Evolutionary conservation across 2,888 invertebrate genomes (phyloP).

Genomic region (Linyphia triangularis): DNA sequence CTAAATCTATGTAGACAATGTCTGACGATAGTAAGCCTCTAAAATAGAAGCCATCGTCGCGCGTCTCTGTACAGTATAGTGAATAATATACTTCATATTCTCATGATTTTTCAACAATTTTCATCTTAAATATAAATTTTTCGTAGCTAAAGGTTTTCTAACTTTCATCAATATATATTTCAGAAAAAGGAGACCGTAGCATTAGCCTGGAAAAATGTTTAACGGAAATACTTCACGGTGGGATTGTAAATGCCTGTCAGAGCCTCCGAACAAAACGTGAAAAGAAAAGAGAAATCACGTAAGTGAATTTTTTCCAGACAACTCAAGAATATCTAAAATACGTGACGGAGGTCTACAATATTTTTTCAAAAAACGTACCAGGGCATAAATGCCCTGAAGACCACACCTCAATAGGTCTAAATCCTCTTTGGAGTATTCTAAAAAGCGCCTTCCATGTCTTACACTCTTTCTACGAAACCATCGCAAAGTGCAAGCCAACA

Average conservation of each 20-base stretch:
- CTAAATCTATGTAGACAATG: constrained; percentile 37
- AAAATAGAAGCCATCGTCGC: constrained; percentile 33
- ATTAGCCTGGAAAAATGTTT: not conserved
- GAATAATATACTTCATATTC: constrained; percentile 23
- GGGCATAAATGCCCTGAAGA: not conserved
- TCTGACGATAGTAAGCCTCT: not conserved
- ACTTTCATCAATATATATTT: constrained; percentile 28
- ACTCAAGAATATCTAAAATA: constrained; percentile 33
- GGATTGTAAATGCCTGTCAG: constrained; percentile 42
- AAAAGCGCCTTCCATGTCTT: constrained; percentile 10
- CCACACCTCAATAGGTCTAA: not conserved
- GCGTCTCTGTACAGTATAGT: constrained; percentile 27
- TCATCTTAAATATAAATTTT: constrained; percentile 52
- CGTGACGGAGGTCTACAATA: constrained; percentile 28
- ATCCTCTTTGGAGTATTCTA: not conserved
- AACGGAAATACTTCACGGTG: constrained; percentile 31
- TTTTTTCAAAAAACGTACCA: constrained; percentile 1
- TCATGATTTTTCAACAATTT: not conserved
- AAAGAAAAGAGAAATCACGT: not conserved
- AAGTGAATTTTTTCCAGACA: not conserved
- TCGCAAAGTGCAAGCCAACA: constrained; percentile 1
- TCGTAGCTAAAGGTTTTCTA: constrained; percentile 37
- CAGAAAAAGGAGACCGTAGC: constrained; percentile 17
- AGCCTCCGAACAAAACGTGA: constrained; percentile 13
- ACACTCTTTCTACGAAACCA: not conserved